Evolutionary conservation across 2,797 vertebrate species (phyloP).

Genomic region (Sebastes kiyomatsui): DNA sequence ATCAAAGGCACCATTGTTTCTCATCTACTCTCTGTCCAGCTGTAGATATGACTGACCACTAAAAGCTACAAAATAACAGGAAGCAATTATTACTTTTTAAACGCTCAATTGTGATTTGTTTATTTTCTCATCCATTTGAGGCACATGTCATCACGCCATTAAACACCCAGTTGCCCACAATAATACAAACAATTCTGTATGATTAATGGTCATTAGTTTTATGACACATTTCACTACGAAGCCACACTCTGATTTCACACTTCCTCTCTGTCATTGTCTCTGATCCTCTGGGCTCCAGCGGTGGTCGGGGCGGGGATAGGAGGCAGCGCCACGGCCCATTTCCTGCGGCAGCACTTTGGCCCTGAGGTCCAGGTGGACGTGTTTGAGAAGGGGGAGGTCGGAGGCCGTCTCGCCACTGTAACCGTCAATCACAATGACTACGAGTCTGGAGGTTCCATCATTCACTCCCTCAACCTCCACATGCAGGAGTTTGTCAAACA

Average conservation of each 20-base stretch:
- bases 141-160: neutral
- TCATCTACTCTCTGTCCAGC: neutral
- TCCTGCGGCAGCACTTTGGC: constrained; percentile 95
- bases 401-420: constrained; percentile 92
- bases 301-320: constrained; percentile 95
- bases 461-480: constrained; percentile 95
- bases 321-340: constrained; percentile 91
- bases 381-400: constrained; percentile 89
- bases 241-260: neutral
- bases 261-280: neutral
- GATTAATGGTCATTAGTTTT: neutral
- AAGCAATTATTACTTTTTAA: neutral
- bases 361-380: constrained; percentile 94
- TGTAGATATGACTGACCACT: neutral
- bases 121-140: neutral
- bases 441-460: constrained; percentile 92
- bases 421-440: constrained; percentile 95
- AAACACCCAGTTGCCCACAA: neutral
- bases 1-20: neutral
- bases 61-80: neutral
- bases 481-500: constrained; percentile 98
- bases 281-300: constrained; percentile 76
- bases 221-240: neutral
- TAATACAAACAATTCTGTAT: neutral
- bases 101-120: neutral